Evolutionary conservation across 2,888 invertebrate species (phyloP).

Genomic region (Rhingia rostrata): DNA sequence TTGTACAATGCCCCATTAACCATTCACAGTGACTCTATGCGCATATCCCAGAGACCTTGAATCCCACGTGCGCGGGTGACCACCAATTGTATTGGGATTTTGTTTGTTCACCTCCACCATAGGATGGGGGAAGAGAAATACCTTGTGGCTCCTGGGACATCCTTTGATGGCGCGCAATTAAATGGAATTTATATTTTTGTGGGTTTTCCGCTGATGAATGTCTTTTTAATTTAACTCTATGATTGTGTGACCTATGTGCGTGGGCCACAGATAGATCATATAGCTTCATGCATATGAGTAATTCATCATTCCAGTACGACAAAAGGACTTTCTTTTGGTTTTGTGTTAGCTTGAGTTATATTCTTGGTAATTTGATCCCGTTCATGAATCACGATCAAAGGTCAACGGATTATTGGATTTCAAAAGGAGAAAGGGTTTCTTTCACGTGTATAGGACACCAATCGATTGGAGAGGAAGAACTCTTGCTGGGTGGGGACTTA

Average conservation of each 20-base stretch:
- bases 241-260: constrained; percentile 18
- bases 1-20: constrained; percentile 62
- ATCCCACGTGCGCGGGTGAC: constrained; percentile 63
- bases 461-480: constrained; percentile 48
- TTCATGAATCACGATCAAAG: constrained; percentile 69
- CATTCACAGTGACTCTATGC: constrained; percentile 9
- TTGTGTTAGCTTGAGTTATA: constrained; percentile 26
- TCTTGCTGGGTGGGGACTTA: constrained; percentile 63
- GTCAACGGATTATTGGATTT: constrained; percentile 52
- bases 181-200: constrained; percentile 53
- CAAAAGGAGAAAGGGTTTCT: constrained; percentile 52
- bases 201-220: constrained; percentile 59
- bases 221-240: constrained; percentile 64
- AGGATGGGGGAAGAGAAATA: neutral
- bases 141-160: constrained; percentile 65
- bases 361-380: constrained; percentile 66
- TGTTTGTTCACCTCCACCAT: constrained; percentile 12
- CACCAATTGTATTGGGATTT: constrained; percentile 45
- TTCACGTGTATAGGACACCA: neutral
- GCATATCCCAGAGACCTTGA: constrained; percentile 55
- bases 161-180: constrained; percentile 68
- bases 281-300: constrained; percentile 39
- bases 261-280: constrained; percentile 38
- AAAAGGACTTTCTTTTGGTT: constrained; percentile 16
- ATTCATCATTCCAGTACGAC: constrained; percentile 62